Percentiles rank a stretch among this genome's conserved stretches.
Conservation (phyloP, 1,140 invertebrate species). For the Hylaeus anthracinus region DNA sequence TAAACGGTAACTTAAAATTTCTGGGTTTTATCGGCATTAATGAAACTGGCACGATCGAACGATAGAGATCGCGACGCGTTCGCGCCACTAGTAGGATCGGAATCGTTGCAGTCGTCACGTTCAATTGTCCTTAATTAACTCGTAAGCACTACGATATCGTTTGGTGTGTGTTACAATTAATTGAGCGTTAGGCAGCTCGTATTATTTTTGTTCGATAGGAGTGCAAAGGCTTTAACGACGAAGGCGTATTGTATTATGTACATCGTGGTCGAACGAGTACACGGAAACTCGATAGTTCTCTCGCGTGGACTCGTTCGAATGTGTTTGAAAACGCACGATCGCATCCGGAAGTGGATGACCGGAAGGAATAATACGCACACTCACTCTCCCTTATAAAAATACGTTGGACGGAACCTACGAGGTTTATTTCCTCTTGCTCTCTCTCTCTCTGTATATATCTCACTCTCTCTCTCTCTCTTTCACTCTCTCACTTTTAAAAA, state of each 20-base stretch:
- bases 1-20: background rate
- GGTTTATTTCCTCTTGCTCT: conserved; percentile 7
- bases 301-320: background rate
- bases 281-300: background rate
- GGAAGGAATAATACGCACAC: conserved; percentile 36
- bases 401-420: conserved; percentile 74
- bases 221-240: conserved; percentile 47
- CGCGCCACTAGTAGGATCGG: background rate
- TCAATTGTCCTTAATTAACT: conserved; percentile 14
- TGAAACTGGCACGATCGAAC: conserved; percentile 41
- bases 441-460: background rate
- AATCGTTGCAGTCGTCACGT: conserved; percentile 12
- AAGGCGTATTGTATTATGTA: conserved; percentile 36
- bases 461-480: no score
- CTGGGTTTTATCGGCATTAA: background rate
- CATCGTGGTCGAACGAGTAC: conserved; percentile 2
- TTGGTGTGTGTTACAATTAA: conserved; percentile 41
- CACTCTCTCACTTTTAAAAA: no score
- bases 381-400: conserved; percentile 72
- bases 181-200: conserved; percentile 48
- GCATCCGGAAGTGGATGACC: conserved; percentile 28
- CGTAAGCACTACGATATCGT: conserved; percentile 31
- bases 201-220: conserved; percentile 37
- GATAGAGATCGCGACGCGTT: background rate
- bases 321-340: conserved; percentile 8